Conservation (phyloP, 2,888 invertebrate genomes). For the Idaea aversata region DNA sequence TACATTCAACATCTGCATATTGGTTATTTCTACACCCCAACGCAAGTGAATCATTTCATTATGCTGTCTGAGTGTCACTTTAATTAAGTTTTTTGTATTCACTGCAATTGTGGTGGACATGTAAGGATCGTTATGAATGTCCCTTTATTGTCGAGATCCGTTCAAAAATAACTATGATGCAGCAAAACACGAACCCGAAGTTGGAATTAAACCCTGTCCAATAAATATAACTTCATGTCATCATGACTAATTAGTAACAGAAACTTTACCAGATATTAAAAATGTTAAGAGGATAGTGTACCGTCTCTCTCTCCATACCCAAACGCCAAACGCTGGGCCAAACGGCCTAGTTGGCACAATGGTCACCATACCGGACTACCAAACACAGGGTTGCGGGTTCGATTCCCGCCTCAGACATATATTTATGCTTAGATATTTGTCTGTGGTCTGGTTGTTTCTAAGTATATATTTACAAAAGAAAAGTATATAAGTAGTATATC, state of each 20-base stretch:
- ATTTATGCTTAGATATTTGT: too few species aligned
- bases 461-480: too few species aligned
- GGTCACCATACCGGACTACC: too few species aligned
- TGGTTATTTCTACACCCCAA: constrained; percentile 2
- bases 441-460: too few species aligned
- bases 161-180: constrained; percentile 63
- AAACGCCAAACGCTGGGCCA: too few species aligned
- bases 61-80: constrained; percentile 71
- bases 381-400: too few species aligned
- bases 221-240: constrained; percentile 11
- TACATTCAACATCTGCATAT: neutral
- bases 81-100: constrained; percentile 71
- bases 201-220: neutral
- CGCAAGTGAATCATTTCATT: constrained; percentile 70
- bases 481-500: too few species aligned
- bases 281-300: too few species aligned
- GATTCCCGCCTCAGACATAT: too few species aligned
- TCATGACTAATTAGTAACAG: constrained; percentile 24
- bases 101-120: constrained; percentile 62
- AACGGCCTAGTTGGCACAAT: too few species aligned
- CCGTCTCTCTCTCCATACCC: too few species aligned
- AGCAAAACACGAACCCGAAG: constrained; percentile 29
- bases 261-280: constrained; percentile 3
- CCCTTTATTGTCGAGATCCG: constrained; percentile 46
- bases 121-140: constrained; percentile 57